phyloP scores from a whole-genome alignment of 2,888 invertebrate genomes.

The Timema podura region DNA sequence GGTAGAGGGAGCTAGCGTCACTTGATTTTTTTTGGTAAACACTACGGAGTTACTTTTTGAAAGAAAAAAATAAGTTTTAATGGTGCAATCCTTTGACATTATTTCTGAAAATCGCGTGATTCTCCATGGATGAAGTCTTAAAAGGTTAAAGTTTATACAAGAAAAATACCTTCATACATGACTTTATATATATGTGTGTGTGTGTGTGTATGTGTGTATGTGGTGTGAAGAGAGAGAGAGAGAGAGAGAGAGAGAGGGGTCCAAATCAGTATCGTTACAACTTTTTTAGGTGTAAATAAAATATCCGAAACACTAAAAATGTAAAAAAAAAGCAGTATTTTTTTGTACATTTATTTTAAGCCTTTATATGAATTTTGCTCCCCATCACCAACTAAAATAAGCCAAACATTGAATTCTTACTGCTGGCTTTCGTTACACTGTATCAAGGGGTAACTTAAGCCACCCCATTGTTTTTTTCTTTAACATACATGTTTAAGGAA shows the following conservation, averaged over 20 bases:
- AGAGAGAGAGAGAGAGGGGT: not conserved
- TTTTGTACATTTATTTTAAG: not conserved
- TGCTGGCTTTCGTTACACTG: not conserved
- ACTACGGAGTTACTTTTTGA: no score
- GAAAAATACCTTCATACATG: no score
- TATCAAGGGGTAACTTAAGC: constrained; percentile 5
- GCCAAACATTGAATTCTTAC: not conserved
- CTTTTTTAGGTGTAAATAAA: not conserved
- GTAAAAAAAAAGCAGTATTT: not conserved
- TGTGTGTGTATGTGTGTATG: not conserved
- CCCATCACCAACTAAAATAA: constrained; percentile 5
- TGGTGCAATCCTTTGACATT: no score
- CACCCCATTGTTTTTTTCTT: not conserved
- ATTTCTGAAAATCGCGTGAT: no score
- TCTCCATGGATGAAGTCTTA: no score
- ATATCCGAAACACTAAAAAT: no score
- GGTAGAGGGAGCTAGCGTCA: no score
- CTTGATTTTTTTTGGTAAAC: no score
- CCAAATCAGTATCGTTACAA: not conserved
- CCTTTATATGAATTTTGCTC: not conserved
- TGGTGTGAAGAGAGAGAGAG: not conserved
- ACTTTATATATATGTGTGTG: no score
- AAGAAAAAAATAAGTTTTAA: no score
- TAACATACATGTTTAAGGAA: not conserved
- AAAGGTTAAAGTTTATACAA: no score